These are phyloP conservation scores for Poeciliopsis presidionis DNA, from an alignment of 2,797 vertebrate species.

Conservation along the genomic window DNA sequence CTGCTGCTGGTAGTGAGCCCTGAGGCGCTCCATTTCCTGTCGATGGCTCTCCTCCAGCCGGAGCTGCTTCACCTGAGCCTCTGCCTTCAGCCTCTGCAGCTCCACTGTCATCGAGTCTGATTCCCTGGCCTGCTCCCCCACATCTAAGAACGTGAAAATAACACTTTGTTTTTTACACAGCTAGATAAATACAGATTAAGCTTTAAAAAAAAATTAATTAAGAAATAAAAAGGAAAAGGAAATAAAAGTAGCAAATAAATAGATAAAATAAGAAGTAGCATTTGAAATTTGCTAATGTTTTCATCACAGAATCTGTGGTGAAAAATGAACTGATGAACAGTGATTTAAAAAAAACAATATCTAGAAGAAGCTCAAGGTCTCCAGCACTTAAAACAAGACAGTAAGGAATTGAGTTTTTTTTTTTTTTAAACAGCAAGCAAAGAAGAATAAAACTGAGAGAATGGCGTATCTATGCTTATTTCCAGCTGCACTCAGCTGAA, in stretches of 20 bases:
- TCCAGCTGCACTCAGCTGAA: neutral
- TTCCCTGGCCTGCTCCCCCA: conserved; percentile 31
- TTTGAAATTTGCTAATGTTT: neutral
- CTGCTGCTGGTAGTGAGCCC: conserved; percentile 84
- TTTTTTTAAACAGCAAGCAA: neutral
- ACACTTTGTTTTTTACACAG: conserved; percentile 24
- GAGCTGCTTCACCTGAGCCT: conserved; percentile 73
- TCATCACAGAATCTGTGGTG: neutral
- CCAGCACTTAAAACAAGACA: neutral
- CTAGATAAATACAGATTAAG: conserved; percentile 19
- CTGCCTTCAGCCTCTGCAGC: conserved; percentile 72
- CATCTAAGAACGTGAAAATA: conserved; percentile 43
- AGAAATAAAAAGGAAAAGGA: too few relatives aligned
- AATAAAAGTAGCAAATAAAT: neutral
- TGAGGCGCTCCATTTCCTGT: conserved; percentile 83
- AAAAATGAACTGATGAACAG: neutral
- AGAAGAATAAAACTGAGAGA: neutral
- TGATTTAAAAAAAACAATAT: neutral
- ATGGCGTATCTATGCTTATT: neutral
- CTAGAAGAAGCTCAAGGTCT: conserved; percentile 6
- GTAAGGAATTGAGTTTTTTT: neutral
- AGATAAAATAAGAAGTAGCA: neutral
- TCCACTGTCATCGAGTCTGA: conserved; percentile 55
- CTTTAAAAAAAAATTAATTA: conserved; percentile 1
- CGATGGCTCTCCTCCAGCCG: conserved; percentile 83